Conservation (phyloP, 2,113 vertebrate genomes). For the Prionailurus viverrinus region DNA sequence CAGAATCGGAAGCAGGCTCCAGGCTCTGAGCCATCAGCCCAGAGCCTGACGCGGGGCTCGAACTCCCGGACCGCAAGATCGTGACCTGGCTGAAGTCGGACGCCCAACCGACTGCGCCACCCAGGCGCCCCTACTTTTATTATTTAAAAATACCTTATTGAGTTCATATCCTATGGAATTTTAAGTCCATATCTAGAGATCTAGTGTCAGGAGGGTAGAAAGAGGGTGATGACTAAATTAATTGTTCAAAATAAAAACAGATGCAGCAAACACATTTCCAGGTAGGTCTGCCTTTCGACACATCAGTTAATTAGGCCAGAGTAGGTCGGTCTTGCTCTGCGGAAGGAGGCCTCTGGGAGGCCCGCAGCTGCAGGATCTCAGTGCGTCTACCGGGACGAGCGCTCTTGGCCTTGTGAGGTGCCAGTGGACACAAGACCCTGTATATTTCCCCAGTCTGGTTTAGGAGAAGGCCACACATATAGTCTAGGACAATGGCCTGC, state of each 20-base stretch:
- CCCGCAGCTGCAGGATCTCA: neutral
- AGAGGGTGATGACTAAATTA: neutral
- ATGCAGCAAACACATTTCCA: neutral
- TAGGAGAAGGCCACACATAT: neutral
- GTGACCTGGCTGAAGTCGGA: too few relatives aligned
- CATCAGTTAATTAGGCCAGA: neutral
- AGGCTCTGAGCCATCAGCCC: too few relatives aligned
- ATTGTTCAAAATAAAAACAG: neutral
- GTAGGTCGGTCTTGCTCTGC: neutral
- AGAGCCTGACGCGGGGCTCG: too few relatives aligned
- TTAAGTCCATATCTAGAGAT: neutral
- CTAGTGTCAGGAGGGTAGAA: neutral
- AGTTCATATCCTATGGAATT: neutral
- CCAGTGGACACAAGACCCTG: neutral
- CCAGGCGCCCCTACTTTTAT: too few relatives aligned
- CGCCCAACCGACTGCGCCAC: too few relatives aligned
- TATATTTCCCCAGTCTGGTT: neutral
- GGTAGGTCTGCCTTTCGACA: neutral
- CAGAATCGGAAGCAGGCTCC: too few relatives aligned
- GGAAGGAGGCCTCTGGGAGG: neutral
- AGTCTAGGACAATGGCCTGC: neutral
- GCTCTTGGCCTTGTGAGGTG: neutral
- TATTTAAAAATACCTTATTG: conserved; percentile 14
- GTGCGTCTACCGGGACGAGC: rapidly evolving
- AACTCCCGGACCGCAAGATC: too few relatives aligned